Evolutionary conservation across 2,797 vertebrate genomes (phyloP).

Genomic region (Mus minutoides): DNA sequence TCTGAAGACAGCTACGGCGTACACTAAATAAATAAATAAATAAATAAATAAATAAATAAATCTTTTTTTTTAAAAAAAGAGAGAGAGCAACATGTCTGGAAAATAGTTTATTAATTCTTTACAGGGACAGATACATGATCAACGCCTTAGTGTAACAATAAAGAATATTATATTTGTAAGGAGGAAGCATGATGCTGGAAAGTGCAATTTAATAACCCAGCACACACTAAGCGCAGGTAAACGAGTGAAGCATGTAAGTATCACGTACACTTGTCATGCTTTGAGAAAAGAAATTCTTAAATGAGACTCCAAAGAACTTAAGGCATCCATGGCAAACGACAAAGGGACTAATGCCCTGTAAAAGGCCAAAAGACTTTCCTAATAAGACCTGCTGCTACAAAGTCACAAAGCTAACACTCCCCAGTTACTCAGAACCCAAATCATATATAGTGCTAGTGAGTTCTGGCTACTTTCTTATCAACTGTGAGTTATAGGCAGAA

Average conservation of each 20-base stretch:
- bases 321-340: constrained; percentile 78
- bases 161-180: constrained; percentile 86
- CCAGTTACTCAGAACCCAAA: constrained; percentile 82
- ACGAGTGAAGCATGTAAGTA: constrained; percentile 82
- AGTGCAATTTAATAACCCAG: constrained; percentile 85
- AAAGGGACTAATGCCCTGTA: constrained; percentile 83
- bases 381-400: constrained; percentile 80
- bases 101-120: constrained; percentile 88
- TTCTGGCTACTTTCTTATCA: constrained; percentile 78
- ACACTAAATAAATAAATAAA: no score
- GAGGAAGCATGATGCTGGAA: constrained; percentile 79
- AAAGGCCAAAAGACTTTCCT: constrained; percentile 82
- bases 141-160: constrained; percentile 86
- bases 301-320: constrained; percentile 77
- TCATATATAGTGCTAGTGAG: constrained; percentile 68
- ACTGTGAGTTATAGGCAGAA: constrained; percentile 79
- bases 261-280: constrained; percentile 82
- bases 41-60: no score
- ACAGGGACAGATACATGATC: constrained; percentile 86
- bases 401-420: constrained; percentile 82
- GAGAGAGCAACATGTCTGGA: constrained; percentile 22
- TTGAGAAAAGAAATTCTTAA: constrained; percentile 76
- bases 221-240: constrained; percentile 85
- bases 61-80: no score
- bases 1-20: no score